Evolutionary conservation across 1,140 invertebrate species (phyloP).

Genomic region (Aphaenogaster rudis): DNA sequence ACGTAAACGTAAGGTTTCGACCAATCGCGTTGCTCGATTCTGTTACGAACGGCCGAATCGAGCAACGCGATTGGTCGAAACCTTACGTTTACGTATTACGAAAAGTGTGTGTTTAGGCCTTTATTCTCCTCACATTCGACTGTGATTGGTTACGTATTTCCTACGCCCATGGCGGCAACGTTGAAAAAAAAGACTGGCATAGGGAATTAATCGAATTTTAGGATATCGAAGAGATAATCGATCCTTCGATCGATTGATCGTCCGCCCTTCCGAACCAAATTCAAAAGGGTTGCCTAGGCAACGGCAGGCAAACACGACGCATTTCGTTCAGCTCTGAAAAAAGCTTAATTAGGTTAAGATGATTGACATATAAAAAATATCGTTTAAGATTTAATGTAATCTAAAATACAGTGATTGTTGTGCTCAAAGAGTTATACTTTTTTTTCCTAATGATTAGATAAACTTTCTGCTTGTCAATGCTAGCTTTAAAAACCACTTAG

Average conservation of each 20-base stretch:
- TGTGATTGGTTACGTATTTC: too few relatives aligned
- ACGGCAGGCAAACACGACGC: not conserved
- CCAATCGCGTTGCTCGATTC: too few relatives aligned
- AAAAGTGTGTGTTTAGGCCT: too few relatives aligned
- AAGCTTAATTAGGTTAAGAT: constrained; percentile 11
- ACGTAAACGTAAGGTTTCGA: too few relatives aligned
- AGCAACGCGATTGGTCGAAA: too few relatives aligned
- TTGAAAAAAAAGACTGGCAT: not conserved
- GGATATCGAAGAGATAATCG: not conserved
- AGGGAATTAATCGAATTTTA: constrained; percentile 8
- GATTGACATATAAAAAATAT: not conserved
- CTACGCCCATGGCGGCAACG: not conserved
- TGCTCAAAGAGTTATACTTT: not conserved
- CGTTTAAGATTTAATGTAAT: not conserved
- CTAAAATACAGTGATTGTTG: not conserved
- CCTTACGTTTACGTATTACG: too few relatives aligned
- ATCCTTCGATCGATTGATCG: not conserved
- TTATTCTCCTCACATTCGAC: too few relatives aligned
- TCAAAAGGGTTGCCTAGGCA: not conserved
- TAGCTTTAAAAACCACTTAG: not conserved
- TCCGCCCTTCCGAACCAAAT: not conserved
- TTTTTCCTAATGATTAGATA: not conserved
- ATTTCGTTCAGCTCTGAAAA: not conserved
- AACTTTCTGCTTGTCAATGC: not conserved
- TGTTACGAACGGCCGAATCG: too few relatives aligned